Base-by-base conservation (phyloP, 2,797 vertebrate species). In the Sciurus vulgaris region DNA sequence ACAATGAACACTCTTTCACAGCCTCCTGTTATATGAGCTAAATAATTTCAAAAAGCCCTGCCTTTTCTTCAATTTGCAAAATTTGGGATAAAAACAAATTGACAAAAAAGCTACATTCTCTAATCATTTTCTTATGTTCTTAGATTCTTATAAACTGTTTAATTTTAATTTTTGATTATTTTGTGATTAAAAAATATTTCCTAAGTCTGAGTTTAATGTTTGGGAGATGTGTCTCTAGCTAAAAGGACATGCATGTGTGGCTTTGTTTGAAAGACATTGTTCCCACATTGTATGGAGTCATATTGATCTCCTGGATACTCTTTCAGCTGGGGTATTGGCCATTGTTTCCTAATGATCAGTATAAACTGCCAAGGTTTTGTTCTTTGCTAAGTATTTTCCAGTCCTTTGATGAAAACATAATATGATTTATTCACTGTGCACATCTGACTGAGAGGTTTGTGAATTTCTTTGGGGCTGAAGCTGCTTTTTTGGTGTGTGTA, bases 321-420 rank as follows among this genome's bases (percentile, higher is more conserved):
- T 92, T 95, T 35, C 81, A 81, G 47, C 65, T 96, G 77, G 69
- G 41, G n/a, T 61, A 83, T 59, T 93, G 47, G 33, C 17, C 54
- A 77, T 67, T 90, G 69, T 95, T 95, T 82, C 35, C 33, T 95
- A 86, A 95, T 84, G 30, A 91, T 26, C 49, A 51, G 41, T 47
- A 54, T 35, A 69, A 78, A 73, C 26, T 41, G 69, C 85, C 91
- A 93, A 89, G 12, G 0, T 56, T 96, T 74, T 92, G 24, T 47
- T 94, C 70, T 92, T 17, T 83, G 92, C 35, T 94, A 79, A 92
- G 86, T 38, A 94, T 88, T 81, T 93, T 44, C 51, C 24, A 86
- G 47, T 49, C 44, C 84, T 94, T 96, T 96, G 76, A 89, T 95
- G 76, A 93, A 89, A 91, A 85, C 63, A 74, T 65, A 93, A 70